Evolutionary conservation across 2,888 invertebrate species (phyloP).

Genomic region (Tenthredo distinguenda): DNA sequence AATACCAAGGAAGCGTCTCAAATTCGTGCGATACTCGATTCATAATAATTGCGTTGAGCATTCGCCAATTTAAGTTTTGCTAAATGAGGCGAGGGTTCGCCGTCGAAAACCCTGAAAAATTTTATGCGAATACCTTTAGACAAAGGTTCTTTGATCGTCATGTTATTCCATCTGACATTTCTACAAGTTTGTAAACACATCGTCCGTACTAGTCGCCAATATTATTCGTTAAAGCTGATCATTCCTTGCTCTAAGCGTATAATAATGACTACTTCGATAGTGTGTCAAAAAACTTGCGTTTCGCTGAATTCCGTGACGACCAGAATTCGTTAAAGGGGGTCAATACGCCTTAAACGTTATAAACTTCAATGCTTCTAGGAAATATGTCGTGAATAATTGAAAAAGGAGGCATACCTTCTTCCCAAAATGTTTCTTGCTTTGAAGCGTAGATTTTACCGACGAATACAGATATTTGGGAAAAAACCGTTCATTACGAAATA

Average conservation of each 20-base stretch:
- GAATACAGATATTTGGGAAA: neutral
- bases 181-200: neutral
- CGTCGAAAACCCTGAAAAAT: neutral
- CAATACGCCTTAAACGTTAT: neutral
- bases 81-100: neutral
- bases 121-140: constrained; percentile 2
- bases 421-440: neutral
- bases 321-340: neutral
- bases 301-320: neutral
- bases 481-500: neutral
- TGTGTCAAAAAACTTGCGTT: neutral
- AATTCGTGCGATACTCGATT: constrained; percentile 67
- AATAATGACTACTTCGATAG: neutral
- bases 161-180: neutral
- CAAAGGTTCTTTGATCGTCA: neutral
- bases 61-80: constrained; percentile 21
- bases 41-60: constrained; percentile 42
- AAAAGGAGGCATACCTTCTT: neutral
- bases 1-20: constrained; percentile 61
- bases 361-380: neutral
- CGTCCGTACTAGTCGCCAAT: neutral
- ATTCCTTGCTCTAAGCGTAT: neutral
- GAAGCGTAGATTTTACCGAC: neutral
- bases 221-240: neutral
- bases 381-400: neutral